Base-by-base conservation (phyloP, 1,140 invertebrate genomes). In the Leptinotarsa lineolata region DNA sequence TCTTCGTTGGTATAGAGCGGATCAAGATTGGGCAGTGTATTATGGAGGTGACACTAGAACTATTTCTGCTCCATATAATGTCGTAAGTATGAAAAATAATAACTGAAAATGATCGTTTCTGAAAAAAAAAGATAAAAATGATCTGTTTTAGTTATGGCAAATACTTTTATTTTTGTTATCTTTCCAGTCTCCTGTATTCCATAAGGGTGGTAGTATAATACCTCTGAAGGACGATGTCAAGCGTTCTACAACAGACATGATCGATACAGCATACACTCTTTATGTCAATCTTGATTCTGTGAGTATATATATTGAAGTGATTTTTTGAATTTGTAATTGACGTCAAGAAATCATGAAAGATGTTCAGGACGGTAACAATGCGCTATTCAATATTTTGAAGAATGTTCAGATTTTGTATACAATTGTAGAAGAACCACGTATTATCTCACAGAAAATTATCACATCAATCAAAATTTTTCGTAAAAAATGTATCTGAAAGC, bases 131-230 rank as follows among this genome's bases (percentile, higher is more conserved):
- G 24, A 6, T 30, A 8, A 1, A 30, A 0, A 30, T 8, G 6
- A 30, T 30, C 1, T 8, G 24, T 30, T 30, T 30, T 30, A 1
- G 6, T 30, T 39, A 8, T 39, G 8, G 30, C 30, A 39, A 11
- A 39, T 3, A 39, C 30, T 39, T 39, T 24, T 39, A 11, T 39
- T 39, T 11, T 2, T 8, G 30, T 39, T 39, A 11, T 39, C 11
- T 39, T 84, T 86, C 60, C 85, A 95, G 90, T 93, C 97, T 73
- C 97, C 97, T 12, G 93, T 96, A 18, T 99, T 91, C 85, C 95
- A 98, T 86, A 89, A 93, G 76, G 95, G 95, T 70, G 97, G 97
- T 18, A 96, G 90, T 8, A 95, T 99, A 74, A 88, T 99, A 54
- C 91, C 96, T 0, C 91, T 92, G 58, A 97, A 96, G 85, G 92